Base-by-base conservation (phyloP, 2,113 vertebrate genomes). In the Dunckerocampus dactyliophorus region DNA sequence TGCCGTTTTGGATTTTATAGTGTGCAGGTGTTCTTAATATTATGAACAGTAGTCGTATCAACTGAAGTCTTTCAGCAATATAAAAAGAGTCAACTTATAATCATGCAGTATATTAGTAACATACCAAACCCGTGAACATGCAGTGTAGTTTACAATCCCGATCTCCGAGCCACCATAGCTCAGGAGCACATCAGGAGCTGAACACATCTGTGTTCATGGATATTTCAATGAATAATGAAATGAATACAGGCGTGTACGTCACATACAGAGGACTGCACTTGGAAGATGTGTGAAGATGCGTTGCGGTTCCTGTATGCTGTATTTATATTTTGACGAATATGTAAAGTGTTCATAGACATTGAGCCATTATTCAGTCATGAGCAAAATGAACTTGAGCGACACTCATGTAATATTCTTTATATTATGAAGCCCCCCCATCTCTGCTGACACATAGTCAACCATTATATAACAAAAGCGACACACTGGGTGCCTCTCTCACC, bases 401-500 rank as follows among this genome's bases (percentile, higher is more conserved):
- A 39, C 59, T 65, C 20, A 47, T 46, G 53, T 68, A 62, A 7
- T 62, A 69, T 64, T 65, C 58, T 71, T 22, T 63, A 53, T 80
- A 48, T 66, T 62, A 57, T 65, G 54, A 82, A 77, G n/a, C 59
- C 21, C 39, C 20, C 53, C 51, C 57, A 55, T 62, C 74, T 50
- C 49, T 15, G 22, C 67, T 72, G 52, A 81, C 74, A 87, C 83
- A 85, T 83, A 84, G 77, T 64, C 63, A 74, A 73, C 72, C 81
- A 84, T 88, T 88, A 86, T 88, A 89, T 83, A 81, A 83, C 80
- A 80, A 84, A 86, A 69, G 72, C 53, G 59, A 76, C 65, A 74
- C 83, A 77, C 75, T 72, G 62, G 1, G 74, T 61, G 31, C 68
- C 80, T 74, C 85, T 75, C 78, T 84, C 75, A 68, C 77, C 72